A percentile compares a stretch with the other conserved stretches of the same genome.
phyloP scores from a whole-genome alignment of 1,140 invertebrate genomes.

The Drosophila neocordata region DNA sequence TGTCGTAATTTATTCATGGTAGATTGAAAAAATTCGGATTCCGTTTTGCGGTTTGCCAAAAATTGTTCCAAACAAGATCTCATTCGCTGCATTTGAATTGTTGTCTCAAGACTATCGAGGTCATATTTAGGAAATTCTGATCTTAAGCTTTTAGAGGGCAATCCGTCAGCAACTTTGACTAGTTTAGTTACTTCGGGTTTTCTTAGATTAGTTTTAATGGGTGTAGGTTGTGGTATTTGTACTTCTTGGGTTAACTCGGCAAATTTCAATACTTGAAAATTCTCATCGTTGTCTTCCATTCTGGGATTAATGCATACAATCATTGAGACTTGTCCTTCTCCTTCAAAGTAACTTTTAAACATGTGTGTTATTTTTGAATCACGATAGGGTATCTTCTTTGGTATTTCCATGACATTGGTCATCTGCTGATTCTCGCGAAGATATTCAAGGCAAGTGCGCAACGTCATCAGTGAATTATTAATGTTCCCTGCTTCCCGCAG shows the following conservation, averaged over 20 bases:
- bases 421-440: constrained; percentile 93
- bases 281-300: constrained; percentile 97
- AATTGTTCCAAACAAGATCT: constrained; percentile 88
- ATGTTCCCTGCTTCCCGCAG: constrained; percentile 97
- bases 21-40: no score
- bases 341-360: constrained; percentile 99
- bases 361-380: constrained; percentile 98
- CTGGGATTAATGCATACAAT: constrained; percentile 98
- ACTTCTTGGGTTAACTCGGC: constrained; percentile 98
- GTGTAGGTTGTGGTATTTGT: constrained; percentile 89
- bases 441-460: constrained; percentile 96
- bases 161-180: constrained; percentile 85
- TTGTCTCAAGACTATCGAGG: constrained; percentile 86
- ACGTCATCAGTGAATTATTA: constrained; percentile 93
- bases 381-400: constrained; percentile 90
- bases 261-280: constrained; percentile 97
- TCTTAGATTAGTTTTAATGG: constrained; percentile 85
- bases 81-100: constrained; percentile 86
- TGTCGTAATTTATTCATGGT: constrained; percentile 45
- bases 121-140: constrained; percentile 89
- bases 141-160: constrained; percentile 87
- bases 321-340: constrained; percentile 97
- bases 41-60: constrained; percentile 87
- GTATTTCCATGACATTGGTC: constrained; percentile 74
- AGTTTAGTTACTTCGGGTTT: constrained; percentile 84